Percentiles rank a stretch among this genome's conserved stretches.
phyloP scores from a whole-genome alignment of 1,140 invertebrate genomes.

The Sogatella furcifera region DNA sequence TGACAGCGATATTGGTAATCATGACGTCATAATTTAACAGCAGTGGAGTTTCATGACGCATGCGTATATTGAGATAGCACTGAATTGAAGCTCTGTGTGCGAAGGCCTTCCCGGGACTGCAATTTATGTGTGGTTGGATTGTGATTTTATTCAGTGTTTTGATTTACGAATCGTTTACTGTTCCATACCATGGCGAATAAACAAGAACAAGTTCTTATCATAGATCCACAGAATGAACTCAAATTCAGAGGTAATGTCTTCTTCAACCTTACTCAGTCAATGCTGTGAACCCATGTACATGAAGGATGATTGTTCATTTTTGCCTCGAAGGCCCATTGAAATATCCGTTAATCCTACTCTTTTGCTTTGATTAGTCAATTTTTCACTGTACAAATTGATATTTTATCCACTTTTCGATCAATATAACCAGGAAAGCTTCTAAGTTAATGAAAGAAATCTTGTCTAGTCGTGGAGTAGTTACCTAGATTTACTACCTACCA shows the following conservation, averaged over 20 bases:
- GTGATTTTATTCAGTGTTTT: background rate
- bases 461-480: no score
- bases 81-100: no score
- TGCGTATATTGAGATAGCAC: background rate
- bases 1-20: background rate
- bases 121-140: background rate
- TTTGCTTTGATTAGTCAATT: no score
- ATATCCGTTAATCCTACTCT: no score
- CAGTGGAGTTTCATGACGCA: background rate
- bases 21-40: conserved; percentile 1
- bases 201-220: background rate
- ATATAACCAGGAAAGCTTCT: no score
- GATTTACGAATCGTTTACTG: background rate
- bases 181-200: background rate
- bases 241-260: conserved; percentile 1
- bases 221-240: conserved; percentile 1
- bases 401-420: no score
- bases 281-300: background rate
- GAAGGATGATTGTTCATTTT: background rate
- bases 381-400: no score
- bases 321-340: background rate
- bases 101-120: background rate
- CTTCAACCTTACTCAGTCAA: background rate
- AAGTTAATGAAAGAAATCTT: no score
- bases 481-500: no score